Percentiles rank a stretch among this genome's conserved stretches.
phyloP scores from a whole-genome alignment of 2,888 invertebrate species.

The Hololepta plana region DNA sequence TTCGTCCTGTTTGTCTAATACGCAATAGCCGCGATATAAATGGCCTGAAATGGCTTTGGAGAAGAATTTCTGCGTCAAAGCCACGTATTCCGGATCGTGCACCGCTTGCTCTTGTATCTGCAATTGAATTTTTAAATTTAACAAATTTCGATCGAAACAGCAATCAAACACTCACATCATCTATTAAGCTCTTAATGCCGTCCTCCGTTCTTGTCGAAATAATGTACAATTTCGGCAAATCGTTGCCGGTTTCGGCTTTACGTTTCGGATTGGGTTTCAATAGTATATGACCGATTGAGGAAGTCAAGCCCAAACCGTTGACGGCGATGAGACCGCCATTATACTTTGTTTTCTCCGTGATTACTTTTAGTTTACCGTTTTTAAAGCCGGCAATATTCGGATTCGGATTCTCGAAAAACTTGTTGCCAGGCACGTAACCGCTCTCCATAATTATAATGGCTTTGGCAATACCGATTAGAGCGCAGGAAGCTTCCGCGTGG shows the following conservation, averaged over 20 bases:
- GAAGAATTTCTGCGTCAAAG: conserved; percentile 30
- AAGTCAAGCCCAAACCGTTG: conserved; percentile 96
- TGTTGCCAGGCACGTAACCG: conserved; percentile 72
- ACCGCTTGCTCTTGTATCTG: conserved; percentile 33
- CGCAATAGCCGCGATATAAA: conserved; percentile 41
- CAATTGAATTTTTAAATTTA: conserved; percentile 6
- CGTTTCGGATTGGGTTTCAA: conserved; percentile 62
- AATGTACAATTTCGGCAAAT: conserved; percentile 46
- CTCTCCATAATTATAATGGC: conserved; percentile 82
- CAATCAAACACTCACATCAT: no score
- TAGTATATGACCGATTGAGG: conserved; percentile 81
- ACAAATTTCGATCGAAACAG: no score
- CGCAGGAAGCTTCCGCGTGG: conserved; percentile 84
- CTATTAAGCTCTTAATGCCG: conserved; percentile 48
- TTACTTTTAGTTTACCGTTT: conserved; percentile 63
- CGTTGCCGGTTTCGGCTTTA: conserved; percentile 31
- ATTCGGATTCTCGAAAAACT: conserved; percentile 80
- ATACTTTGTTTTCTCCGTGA: conserved; percentile 65
- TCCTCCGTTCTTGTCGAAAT: conserved; percentile 76
- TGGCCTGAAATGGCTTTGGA: conserved; percentile 34
- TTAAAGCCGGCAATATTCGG: conserved; percentile 68
- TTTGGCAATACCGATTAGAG: conserved; percentile 77
- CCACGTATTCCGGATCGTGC: conserved; percentile 31
- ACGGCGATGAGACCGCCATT: conserved; percentile 75
- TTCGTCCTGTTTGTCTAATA: conserved; percentile 23